Percentiles rank a stretch among this genome's conserved stretches.
These are phyloP conservation scores for Pseudachorutes palmiensis DNA, from an alignment of 1,140 invertebrate genomes.

Conservation along the genomic window DNA sequence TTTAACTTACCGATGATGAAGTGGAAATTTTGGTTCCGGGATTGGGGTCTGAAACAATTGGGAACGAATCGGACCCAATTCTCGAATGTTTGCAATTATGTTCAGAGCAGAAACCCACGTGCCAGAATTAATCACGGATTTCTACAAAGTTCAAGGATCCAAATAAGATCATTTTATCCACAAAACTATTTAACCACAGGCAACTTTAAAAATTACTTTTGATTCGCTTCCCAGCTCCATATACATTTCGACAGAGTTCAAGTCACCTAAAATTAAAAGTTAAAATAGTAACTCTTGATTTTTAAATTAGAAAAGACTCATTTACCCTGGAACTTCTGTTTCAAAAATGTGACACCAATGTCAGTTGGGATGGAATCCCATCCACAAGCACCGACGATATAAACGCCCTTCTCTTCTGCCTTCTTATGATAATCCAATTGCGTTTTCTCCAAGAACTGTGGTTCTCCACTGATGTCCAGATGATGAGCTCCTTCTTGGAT, in stretches of 20 bases:
- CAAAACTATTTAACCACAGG: not conserved
- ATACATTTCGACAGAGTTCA: conserved; percentile 70
- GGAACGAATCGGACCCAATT: conserved; percentile 55
- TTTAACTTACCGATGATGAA: not conserved
- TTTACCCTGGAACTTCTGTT: conserved; percentile 62
- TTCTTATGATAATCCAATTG: conserved; percentile 66
- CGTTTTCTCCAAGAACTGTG: conserved; percentile 74
- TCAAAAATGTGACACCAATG: conserved; percentile 64
- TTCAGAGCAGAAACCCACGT: conserved; percentile 75
- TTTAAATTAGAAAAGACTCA: not conserved
- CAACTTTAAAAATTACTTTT: too few relatives aligned
- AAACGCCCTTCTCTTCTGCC: conserved; percentile 67
- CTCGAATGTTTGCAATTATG: conserved; percentile 54
- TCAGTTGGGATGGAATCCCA: conserved; percentile 83
- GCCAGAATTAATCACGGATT: conserved; percentile 56
- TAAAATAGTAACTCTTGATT: not conserved
- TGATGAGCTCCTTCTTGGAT: conserved; percentile 71
- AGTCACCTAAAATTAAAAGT: conserved; percentile 46
- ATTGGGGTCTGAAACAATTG: conserved; percentile 57
- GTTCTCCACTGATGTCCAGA: conserved; percentile 48
- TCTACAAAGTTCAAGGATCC: conserved; percentile 27
- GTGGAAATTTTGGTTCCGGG: conserved; percentile 48
- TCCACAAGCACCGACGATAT: conserved; percentile 82
- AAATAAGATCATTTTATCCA: not conserved
- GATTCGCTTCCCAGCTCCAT: conserved; percentile 42